phyloP scores from a whole-genome alignment of 2,888 invertebrate genomes.

The Eupeodes latifasciatus region DNA sequence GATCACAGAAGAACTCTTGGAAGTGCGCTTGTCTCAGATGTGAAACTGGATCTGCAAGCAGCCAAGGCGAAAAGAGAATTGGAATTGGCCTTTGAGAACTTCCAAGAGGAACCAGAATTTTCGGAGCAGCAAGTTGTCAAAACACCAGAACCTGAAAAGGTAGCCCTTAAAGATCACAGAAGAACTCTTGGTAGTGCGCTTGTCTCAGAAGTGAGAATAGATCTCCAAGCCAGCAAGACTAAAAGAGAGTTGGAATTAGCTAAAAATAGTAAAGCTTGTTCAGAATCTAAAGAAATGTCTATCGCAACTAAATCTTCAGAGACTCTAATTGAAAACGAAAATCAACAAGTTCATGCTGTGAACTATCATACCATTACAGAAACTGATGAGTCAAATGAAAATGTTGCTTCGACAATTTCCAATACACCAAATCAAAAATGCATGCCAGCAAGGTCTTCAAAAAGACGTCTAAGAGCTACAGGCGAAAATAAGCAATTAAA shows the following conservation, averaged over 20 bases:
- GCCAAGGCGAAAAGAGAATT: constrained; percentile 39
- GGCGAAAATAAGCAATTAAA: not conserved
- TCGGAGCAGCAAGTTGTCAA: not conserved
- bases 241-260: no score
- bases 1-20: no score
- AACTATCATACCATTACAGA: not conserved
- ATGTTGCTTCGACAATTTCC: not conserved
- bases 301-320: no score
- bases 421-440: not conserved
- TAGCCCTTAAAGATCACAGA: constrained; percentile 13
- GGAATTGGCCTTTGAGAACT: constrained; percentile 57
- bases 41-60: constrained; percentile 40
- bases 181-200: constrained; percentile 39
- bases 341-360: not conserved
- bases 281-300: no score
- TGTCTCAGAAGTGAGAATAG: not conserved
- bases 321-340: not conserved
- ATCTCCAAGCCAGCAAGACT: no score
- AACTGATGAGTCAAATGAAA: not conserved
- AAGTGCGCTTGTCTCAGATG: no score
- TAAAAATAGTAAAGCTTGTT: no score
- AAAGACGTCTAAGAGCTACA: not conserved
- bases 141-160: constrained; percentile 46
- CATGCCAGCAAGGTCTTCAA: not conserved
- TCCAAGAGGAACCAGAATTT: constrained; percentile 53